Base-by-base conservation (phyloP, 2,888 invertebrate genomes). In the Napeogenes sylphis region DNA sequence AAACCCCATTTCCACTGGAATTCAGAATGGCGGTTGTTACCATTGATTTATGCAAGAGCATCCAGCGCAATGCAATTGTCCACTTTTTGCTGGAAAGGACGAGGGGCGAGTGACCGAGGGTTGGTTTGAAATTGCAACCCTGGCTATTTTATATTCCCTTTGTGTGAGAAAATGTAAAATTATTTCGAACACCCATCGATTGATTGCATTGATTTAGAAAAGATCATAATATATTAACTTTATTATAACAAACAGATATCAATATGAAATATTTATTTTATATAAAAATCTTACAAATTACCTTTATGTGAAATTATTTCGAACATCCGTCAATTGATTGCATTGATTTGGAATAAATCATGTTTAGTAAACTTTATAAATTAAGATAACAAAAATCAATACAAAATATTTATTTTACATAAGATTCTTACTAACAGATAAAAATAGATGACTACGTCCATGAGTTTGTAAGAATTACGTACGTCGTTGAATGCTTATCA, bases 31-130 rank as follows among this genome's bases (percentile, higher is more conserved):
- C 76, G 74, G 75, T 73, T 75, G 76, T 71, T 75, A 74, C 79
- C 83, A 85, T 87, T 83, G 88, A 87, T 88, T 71, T 88, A 88
- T 87, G 89, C 87, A 87, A 85, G 30, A 85, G 80, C 79, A 77
- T 76, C 73, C 76, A 75, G 74, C 73, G 73, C 74, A 78, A 81
- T 87, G 87, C 87, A 86, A 82, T 83, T 82, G 84, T 81, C 82
- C 82, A 80, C 78, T 82, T 85, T 87, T 87, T 84, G 84, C 77
- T 72, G 79, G 79, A 82, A 81, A 76, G 73, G 67, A 66, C 74
- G 75, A 77, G 74, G 80, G 78, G 75, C 69, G 72, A 72, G 73
- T 75, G 78, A 80, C 75, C 78, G 71, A 73, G 83, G 82, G 79
- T 73, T 70, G 70, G 72, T 67, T 72, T 66, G 55, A 70, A 64